Conservation (phyloP, 1,140 invertebrate species). For the Micrasema minimum region DNA sequence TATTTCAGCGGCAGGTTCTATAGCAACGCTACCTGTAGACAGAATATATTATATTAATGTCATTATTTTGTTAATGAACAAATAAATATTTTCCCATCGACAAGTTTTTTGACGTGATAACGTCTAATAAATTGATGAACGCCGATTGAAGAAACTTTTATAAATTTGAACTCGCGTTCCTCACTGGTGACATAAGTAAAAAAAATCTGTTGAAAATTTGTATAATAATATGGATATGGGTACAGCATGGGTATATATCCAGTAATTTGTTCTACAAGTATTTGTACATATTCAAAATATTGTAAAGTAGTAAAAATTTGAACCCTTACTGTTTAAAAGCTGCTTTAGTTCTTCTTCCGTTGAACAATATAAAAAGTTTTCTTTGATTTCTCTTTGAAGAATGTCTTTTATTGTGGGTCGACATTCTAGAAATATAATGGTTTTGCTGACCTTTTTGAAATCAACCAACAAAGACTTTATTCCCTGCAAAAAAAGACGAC, state of each 20-base stretch:
- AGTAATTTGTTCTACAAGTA: not conserved
- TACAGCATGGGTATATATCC: not conserved
- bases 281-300: not conserved
- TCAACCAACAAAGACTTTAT: slow-evolving; percentile 47
- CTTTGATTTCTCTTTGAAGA: slow-evolving; percentile 40
- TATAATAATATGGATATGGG: too few species aligned
- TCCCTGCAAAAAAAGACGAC: slow-evolving; percentile 39
- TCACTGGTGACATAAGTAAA: too few species aligned
- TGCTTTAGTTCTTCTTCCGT: slow-evolving; percentile 42
- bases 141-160: too few species aligned
- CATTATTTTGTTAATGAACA: too few species aligned
- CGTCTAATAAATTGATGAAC: too few species aligned
- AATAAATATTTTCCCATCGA: too few species aligned
- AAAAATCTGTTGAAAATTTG: too few species aligned
- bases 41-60: not conserved
- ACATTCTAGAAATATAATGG: slow-evolving; percentile 48
- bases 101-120: too few species aligned
- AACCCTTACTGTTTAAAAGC: slow-evolving; percentile 37
- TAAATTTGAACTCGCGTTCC: too few species aligned
- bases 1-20: not conserved
- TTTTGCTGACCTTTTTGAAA: slow-evolving; percentile 45
- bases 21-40: slow-evolving; percentile 12
- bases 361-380: slow-evolving; percentile 45
- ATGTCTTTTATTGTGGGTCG: slow-evolving; percentile 41
- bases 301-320: not conserved